phyloP scores from a whole-genome alignment of 2,888 invertebrate species.

The Diplazon laetatorius region DNA sequence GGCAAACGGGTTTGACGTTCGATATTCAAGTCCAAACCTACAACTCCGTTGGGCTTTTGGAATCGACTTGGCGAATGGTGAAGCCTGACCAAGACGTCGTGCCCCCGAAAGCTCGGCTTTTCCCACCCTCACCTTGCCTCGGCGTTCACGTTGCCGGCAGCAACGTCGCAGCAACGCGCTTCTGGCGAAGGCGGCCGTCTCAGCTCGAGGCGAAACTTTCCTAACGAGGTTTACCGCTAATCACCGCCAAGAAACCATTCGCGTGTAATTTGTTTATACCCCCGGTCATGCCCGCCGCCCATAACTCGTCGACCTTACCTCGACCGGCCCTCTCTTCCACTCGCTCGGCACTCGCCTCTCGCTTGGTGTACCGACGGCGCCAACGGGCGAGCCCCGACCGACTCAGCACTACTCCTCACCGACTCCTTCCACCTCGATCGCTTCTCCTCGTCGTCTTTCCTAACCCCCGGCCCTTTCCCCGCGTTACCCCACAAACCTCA shows the following conservation, averaged over 20 bases:
- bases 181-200: slow-evolving; percentile 51
- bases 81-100: slow-evolving; percentile 21
- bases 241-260: slow-evolving; percentile 80
- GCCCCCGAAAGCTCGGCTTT: slow-evolving; percentile 18
- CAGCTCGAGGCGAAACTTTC: slow-evolving; percentile 71
- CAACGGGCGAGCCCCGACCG: slow-evolving; percentile 38
- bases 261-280: slow-evolving; percentile 80
- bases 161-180: slow-evolving; percentile 48
- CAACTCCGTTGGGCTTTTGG: slow-evolving; percentile 5
- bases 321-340: slow-evolving; percentile 51
- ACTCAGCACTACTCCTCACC: slow-evolving; percentile 51
- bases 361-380: slow-evolving; percentile 45
- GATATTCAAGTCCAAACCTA: neutral
- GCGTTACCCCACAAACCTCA: slow-evolving; percentile 21
- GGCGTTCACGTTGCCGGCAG: slow-evolving; percentile 40
- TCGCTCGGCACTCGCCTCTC: slow-evolving; percentile 21
- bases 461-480: slow-evolving; percentile 25
- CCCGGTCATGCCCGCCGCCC: slow-evolving; percentile 73
- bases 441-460: slow-evolving; percentile 27
- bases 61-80: slow-evolving; percentile 6
- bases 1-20: neutral
- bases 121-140: slow-evolving; percentile 33
- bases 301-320: slow-evolving; percentile 69
- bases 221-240: slow-evolving; percentile 80
- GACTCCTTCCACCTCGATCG: slow-evolving; percentile 32